Percentiles rank a stretch among this genome's conserved stretches.
phyloP scores from a whole-genome alignment of 2,797 vertebrate genomes.

The Chelidonichthys spinosus region DNA sequence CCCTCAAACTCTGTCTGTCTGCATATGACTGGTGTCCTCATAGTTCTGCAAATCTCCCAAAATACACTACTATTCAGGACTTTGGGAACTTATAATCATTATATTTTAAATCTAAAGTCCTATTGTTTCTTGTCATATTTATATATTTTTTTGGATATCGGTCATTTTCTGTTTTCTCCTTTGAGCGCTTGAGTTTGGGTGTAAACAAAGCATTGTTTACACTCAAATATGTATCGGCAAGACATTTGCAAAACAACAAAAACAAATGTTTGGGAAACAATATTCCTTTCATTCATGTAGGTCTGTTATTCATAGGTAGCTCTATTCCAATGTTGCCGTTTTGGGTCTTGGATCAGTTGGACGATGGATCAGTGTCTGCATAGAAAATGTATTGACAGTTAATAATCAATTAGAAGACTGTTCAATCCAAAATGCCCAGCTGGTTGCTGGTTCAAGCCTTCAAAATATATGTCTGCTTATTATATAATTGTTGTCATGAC shows the following conservation, averaged over 20 bases:
- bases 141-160: too few species aligned
- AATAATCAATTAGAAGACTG: not conserved
- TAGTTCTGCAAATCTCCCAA: conserved; percentile 45
- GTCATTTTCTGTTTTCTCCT: not conserved
- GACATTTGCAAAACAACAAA: not conserved
- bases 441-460: not conserved
- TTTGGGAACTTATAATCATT: not conserved
- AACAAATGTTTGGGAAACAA: not conserved
- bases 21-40: conserved; percentile 41
- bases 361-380: not conserved
- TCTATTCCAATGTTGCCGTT: not conserved
- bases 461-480: not conserved
- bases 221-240: not conserved
- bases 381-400: not conserved
- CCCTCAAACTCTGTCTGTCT: conserved; percentile 46
- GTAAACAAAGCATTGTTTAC: not conserved
- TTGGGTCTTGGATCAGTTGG: not conserved
- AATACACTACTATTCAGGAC: conserved; percentile 13
- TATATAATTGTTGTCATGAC: not conserved
- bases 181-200: not conserved
- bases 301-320: not conserved
- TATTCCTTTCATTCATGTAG: not conserved
- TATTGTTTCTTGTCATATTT: not conserved
- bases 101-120: not conserved
- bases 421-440: not conserved